phyloP scores from a whole-genome alignment of 1,140 invertebrate genomes.

The Pollicipes pollicipes region DNA sequence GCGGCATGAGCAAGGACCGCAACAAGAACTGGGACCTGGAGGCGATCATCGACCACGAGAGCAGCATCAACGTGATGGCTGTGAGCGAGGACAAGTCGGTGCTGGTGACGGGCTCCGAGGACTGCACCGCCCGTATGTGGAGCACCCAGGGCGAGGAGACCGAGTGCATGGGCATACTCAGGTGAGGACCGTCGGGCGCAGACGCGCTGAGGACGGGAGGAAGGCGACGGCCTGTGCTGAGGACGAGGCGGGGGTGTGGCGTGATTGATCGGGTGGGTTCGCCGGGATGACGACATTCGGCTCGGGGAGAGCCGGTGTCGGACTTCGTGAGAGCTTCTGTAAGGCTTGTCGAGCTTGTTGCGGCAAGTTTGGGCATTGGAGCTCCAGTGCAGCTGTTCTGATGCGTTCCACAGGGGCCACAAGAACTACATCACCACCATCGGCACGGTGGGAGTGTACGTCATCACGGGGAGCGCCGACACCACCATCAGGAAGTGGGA shows the following conservation, averaged over 20 bases:
- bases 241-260: slow-evolving; percentile 29
- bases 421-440: slow-evolving; percentile 33
- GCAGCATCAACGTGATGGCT: slow-evolving; percentile 35
- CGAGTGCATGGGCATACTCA: slow-evolving; percentile 34
- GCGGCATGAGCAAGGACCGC: not conserved
- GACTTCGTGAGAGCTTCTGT: no score
- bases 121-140: slow-evolving; percentile 32
- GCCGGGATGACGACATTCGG: no score
- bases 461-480: slow-evolving; percentile 34
- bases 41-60: slow-evolving; percentile 25
- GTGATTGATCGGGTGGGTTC: no score
- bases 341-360: no score
- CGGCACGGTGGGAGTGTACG: slow-evolving; percentile 30
- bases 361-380: no score
- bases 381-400: no score
- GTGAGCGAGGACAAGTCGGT: slow-evolving; percentile 36
- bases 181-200: slow-evolving; percentile 18
- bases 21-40: not conserved
- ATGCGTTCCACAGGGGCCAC: slow-evolving; percentile 28
- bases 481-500: slow-evolving; percentile 36
- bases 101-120: slow-evolving; percentile 35
- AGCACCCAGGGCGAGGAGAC: slow-evolving; percentile 30
- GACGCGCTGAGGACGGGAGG: no score
- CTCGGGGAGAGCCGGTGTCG: no score
- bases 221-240: slow-evolving; percentile 32